phyloP scores from a whole-genome alignment of 2,888 invertebrate genomes.

The Andricus quercusramuli region DNA sequence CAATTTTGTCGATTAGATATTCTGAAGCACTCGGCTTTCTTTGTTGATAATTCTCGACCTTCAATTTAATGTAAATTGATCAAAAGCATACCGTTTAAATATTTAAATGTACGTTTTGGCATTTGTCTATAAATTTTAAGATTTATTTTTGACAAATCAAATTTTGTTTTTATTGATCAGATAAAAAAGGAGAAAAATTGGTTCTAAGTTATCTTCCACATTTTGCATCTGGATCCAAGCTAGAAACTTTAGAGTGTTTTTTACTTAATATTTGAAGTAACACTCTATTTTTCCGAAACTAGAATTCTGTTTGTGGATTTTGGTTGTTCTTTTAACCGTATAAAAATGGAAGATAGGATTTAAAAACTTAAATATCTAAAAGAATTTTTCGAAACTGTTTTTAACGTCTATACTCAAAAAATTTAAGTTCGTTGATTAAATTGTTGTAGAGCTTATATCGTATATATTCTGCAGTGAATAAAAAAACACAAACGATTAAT shows the following conservation, averaged over 20 bases:
- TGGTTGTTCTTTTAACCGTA: too few relatives aligned
- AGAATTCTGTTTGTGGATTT: too few relatives aligned
- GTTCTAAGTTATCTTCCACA: too few relatives aligned
- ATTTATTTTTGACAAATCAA: neutral
- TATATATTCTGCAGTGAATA: neutral
- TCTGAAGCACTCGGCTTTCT: neutral
- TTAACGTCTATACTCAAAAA: too few relatives aligned
- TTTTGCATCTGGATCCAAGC: too few relatives aligned
- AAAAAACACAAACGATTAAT: neutral
- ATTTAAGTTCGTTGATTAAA: too few relatives aligned
- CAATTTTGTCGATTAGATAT: constrained; percentile 9
- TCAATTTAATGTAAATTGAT: neutral
- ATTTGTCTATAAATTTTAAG: neutral
- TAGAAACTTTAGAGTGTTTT: too few relatives aligned
- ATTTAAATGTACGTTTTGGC: neutral
- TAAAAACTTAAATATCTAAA: too few relatives aligned
- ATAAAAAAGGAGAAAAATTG: neutral
- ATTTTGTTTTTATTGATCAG: neutral
- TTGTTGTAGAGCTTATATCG: neutral
- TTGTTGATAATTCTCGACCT: constrained; percentile 7
- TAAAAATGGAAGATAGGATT: too few relatives aligned
- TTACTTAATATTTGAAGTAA: too few relatives aligned
- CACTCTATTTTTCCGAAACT: too few relatives aligned
- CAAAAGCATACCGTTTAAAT: neutral
- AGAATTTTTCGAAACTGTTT: too few relatives aligned